Percentiles rank a stretch among this genome's conserved stretches.
Evolutionary conservation across 2,888 invertebrate species (phyloP).

Genomic region (Drosophila diplacantha): DNA sequence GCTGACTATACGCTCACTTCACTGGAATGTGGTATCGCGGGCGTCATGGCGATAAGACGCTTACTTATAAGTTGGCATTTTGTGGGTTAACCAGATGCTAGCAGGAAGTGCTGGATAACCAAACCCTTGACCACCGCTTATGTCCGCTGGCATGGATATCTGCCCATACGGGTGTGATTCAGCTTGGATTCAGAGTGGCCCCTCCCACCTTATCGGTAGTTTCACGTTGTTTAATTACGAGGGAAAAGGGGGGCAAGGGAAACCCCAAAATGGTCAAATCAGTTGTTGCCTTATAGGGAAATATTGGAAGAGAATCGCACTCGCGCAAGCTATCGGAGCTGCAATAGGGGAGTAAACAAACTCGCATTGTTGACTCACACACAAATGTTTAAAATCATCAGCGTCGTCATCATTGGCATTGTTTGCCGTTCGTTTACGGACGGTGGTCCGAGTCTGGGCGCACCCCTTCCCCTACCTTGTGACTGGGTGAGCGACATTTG

Average conservation of each 20-base stretch:
- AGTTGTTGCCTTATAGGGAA: constrained; percentile 61
- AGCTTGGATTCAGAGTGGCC: constrained; percentile 13
- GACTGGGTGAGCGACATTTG: constrained; percentile 44
- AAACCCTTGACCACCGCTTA: constrained; percentile 15
- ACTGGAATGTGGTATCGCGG: constrained; percentile 15
- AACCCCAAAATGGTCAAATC: constrained; percentile 41
- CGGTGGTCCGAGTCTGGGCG: constrained; percentile 9
- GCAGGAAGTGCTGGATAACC: constrained; percentile 54
- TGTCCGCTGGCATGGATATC: constrained; percentile 19
- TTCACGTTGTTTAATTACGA: constrained; percentile 41
- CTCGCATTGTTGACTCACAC: constrained; percentile 54
- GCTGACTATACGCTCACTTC: constrained; percentile 23
- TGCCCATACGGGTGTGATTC: constrained; percentile 25
- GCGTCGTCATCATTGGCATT: constrained; percentile 55
- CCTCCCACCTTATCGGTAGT: constrained; percentile 30
- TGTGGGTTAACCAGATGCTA: constrained; percentile 23
- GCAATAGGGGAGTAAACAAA: constrained; percentile 35
- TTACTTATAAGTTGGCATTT: constrained; percentile 32
- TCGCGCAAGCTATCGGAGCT: constrained; percentile 19
- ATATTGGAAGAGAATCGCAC: constrained; percentile 28
- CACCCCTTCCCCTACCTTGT: constrained; percentile 34
- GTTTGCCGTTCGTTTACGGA: constrained; percentile 43
- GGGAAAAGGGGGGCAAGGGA: constrained; percentile 4
- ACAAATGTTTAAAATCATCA: constrained; percentile 47
- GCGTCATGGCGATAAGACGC: constrained; percentile 34